Evolutionary conservation across 2,113 vertebrate genomes (phyloP), one percentile per base, ranked within the genome.

Genomic region (Poeciliopsis retropinna): DNA sequence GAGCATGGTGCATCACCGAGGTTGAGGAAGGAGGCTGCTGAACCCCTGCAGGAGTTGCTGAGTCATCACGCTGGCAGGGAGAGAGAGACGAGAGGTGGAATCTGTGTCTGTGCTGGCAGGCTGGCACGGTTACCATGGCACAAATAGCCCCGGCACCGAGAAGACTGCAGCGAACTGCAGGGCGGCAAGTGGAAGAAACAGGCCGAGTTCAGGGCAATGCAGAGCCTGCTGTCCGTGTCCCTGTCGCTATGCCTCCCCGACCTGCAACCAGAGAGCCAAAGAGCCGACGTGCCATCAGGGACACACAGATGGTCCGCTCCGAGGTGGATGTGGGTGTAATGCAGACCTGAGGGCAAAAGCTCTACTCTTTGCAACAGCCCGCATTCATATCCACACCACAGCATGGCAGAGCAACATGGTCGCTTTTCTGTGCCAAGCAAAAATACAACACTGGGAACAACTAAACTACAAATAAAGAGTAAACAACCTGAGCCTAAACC

Each of bases 41-140:
- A 81, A 83, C 72, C 91, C 90, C 89, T 89, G 91, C 90, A 91
- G 89, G 89, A 92, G 89, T 69, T 92, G 90, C 91, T 90, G 92
- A 93, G 90, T 93, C 92, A 93, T 91, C 89, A 87, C 66, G 85
- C 90, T 89, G 87, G 83, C 85, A 86, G n/a, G n/a, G 79, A 85
- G 77, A 84, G 85, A 81, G 87, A 93, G 90, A 92, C 87, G 67
- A 78, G 88, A 90, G 89, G 88, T 86, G 89, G 88, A 91, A 91
- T 91, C 83, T 92, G 87, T 85, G 92, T 92, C 87, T 91, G 91
- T 91, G 91, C 91, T 91, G 90, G 90, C 88, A 89, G 90, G 72
- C 90, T 90, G 92, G 92, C 91, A 92, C 85, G 83, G 91, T 91
- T 91, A 85, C 89, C 89, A 86, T 87, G 88, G 92, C 90, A 87